Percentiles rank a stretch among this genome's conserved stretches.
Evolutionary conservation across 1,140 invertebrate species (phyloP).

Genomic region (Platorchestia sp.): DNA sequence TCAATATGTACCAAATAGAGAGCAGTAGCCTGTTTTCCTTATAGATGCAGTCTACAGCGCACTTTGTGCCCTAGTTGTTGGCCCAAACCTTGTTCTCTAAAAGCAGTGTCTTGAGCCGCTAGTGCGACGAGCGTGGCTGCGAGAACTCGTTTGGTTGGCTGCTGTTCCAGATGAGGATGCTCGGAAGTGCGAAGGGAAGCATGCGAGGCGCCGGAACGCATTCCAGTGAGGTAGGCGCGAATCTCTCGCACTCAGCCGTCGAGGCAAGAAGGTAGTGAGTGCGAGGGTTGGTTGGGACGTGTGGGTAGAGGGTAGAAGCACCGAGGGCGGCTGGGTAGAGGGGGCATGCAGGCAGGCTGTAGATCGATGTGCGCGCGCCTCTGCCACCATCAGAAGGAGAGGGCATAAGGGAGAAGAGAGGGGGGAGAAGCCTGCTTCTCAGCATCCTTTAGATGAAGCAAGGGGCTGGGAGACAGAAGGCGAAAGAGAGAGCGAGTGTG

Average conservation of each 20-base stretch:
- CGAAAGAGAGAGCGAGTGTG: background rate
- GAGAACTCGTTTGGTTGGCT: no score
- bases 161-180: background rate
- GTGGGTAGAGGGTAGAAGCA: background rate
- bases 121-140: background rate
- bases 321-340: background rate
- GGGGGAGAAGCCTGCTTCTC: background rate
- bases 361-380: conserved; percentile 55
- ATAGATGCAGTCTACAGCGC: background rate
- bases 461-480: background rate
- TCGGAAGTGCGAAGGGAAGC: background rate
- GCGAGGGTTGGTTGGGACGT: background rate
- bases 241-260: background rate
- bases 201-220: background rate
- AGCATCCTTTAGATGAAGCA: conserved; percentile 24
- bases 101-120: background rate
- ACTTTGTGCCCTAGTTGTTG: background rate
- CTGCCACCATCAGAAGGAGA: background rate
- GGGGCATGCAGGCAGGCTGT: background rate
- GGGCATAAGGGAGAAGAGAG: background rate
- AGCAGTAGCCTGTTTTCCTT: background rate
- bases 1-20: background rate
- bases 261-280: background rate
- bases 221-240: conserved; percentile 29
- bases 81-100: background rate